Evolutionary conservation across 2,113 vertebrate genomes (phyloP).

Genomic region (Sinocyclocheilus rhinocerous): DNA sequence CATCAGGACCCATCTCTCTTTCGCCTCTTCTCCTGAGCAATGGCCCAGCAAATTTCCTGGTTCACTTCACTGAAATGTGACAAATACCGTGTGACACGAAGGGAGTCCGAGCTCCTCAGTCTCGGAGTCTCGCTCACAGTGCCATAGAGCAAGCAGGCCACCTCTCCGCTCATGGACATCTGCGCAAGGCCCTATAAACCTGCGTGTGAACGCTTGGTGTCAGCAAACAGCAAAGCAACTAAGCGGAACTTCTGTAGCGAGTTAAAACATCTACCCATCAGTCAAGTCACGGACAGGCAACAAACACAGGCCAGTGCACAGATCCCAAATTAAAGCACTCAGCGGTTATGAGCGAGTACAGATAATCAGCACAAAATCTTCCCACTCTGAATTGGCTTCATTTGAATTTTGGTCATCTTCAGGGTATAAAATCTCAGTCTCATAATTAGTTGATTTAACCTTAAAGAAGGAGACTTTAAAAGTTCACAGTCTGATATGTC

Average conservation of each 20-base stretch:
- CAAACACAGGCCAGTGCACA: slow-evolving; percentile 12
- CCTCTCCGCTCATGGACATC: slow-evolving; percentile 42
- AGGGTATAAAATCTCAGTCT: neutral
- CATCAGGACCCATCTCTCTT: slow-evolving; percentile 55
- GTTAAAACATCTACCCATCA: slow-evolving; percentile 51
- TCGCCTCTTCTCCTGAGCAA: slow-evolving; percentile 58
- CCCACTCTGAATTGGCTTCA: neutral
- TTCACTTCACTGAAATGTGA: slow-evolving; percentile 66
- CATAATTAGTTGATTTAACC: slow-evolving; percentile 49
- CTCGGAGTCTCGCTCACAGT: slow-evolving; percentile 34
- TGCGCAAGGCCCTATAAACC: slow-evolving; percentile 21
- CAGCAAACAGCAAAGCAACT: slow-evolving; percentile 54
- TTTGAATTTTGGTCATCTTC: slow-evolving; percentile 16
- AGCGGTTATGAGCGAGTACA: neutral
- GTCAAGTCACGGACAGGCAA: slow-evolving; percentile 43
- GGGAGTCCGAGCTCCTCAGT: slow-evolving; percentile 50
- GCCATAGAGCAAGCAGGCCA: slow-evolving; percentile 38
- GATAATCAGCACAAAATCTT: slow-evolving; percentile 12
- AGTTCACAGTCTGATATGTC: slow-evolving; percentile 49
- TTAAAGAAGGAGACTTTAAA: slow-evolving; percentile 44
- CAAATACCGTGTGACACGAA: slow-evolving; percentile 61
- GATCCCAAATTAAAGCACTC: slow-evolving; percentile 17
- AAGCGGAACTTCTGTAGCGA: slow-evolving; percentile 48
- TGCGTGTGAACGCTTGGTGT: slow-evolving; percentile 34
- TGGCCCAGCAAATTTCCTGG: slow-evolving; percentile 61